Conservation (phyloP, 2,888 invertebrate genomes). For the Harpalus rufipes region DNA sequence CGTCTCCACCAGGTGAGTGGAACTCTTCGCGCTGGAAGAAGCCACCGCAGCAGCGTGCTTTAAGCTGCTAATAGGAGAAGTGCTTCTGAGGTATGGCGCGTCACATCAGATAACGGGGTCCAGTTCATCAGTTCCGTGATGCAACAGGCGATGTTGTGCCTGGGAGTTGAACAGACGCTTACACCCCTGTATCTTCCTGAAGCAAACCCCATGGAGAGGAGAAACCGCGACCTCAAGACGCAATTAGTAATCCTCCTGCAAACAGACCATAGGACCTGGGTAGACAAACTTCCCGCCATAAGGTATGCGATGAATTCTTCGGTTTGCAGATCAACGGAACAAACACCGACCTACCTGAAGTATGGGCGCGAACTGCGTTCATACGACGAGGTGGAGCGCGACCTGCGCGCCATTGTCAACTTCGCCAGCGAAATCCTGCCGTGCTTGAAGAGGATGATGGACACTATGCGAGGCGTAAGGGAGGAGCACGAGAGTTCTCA, state of each 20-base stretch:
- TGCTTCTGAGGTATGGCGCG: slow-evolving; percentile 72
- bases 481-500: slow-evolving; percentile 3
- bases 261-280: neutral
- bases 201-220: slow-evolving; percentile 71
- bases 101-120: slow-evolving; percentile 71
- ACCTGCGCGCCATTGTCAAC: neutral
- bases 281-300: neutral
- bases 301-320: slow-evolving; percentile 5
- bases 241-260: neutral
- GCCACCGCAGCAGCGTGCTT: slow-evolving; percentile 72
- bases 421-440: neutral
- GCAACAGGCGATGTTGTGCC: neutral
- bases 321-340: slow-evolving; percentile 5
- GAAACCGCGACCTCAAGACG: slow-evolving; percentile 12
- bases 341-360: neutral
- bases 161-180: slow-evolving; percentile 35
- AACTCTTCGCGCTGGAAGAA: slow-evolving; percentile 71
- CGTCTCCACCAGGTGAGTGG: slow-evolving; percentile 70
- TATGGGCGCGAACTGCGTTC: neutral
- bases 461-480: neutral
- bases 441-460: neutral
- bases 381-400: neutral
- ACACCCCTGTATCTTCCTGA: slow-evolving; percentile 71
- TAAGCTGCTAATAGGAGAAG: slow-evolving; percentile 71
- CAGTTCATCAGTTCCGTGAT: slow-evolving; percentile 20